Base-by-base conservation (phyloP, 2,797 vertebrate genomes). In the Periparus ater region DNA sequence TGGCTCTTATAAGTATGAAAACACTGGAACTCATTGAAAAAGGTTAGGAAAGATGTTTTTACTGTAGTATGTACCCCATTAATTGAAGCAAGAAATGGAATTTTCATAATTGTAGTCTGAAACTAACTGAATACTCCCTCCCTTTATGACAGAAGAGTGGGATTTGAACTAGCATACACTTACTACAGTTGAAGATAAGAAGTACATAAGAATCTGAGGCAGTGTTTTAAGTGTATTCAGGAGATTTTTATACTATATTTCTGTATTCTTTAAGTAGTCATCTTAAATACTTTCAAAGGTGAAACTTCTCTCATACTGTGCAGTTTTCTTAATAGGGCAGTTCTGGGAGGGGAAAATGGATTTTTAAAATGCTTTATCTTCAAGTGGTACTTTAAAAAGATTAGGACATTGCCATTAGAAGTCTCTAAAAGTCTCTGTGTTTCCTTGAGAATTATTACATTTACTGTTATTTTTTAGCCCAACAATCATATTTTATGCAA, bases 331-430 rank as follows among this genome's bases (percentile, higher is more conserved):
- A 67, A 53, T 48, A 74, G 91, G 61, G 60, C 74, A 88, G 13
- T 86, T 87, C 68, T 57, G 36, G 32, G 76, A 84, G 26, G 15
- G 20, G 9, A 61, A 92, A 89, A 54, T 5, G 1, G 47, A 65
- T 79, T 73, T 89, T 94, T 60, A 44, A 93, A 95, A 85, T 73
- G 68, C 27, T 87, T 90, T 72, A 32, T 30, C 68, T 91, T 91
- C 21, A 91, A 87, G 21, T 77, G 38, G 15, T 86, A 23, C 60
- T 94, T 83, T 77, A 74, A 63, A 90, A 93, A 88, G n/a, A 54
- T 61, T 74, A 19, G 66, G 70, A 8, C 18, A 42, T 38, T 17
- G 5, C 79, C 48, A 85, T 84, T 84, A 58, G 38, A 85, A 79
- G 26, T 75, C 50, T 88, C 48, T 88, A 51, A 26, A 83, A 82